Base-by-base conservation (phyloP, 2,797 vertebrate genomes). In the Mallotus villosus region DNA sequence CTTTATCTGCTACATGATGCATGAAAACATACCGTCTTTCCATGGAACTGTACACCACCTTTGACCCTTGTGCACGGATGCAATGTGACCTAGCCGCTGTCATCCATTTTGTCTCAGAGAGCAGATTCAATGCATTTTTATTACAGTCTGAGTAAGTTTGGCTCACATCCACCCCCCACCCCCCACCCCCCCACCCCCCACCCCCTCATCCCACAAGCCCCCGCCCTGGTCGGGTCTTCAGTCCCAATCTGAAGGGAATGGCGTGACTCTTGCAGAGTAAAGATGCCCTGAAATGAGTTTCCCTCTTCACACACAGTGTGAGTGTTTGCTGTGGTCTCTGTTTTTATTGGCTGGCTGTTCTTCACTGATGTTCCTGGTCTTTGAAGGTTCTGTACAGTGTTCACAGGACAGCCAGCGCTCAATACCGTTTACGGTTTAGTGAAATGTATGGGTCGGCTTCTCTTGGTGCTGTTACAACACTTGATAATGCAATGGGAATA, bases 51-150 rank as follows among this genome's bases (percentile, higher is more conserved):
- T 92, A 57, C 77, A 71, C 90, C 89, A 95, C 95, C 95, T 88
- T 81, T 90, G 94, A 96, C 95, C 95, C 92, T 81, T 81, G 81
- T 90, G 91, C 95, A 92, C 92, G 90, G 93, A 95, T 93, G 91
- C 95, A 96, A 94, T 95, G 96, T 97, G 96, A 97, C 96, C 97
- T 92, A 91, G 93, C 93, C 92, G 91, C 94, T 95, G 93, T 95
- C 96, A 95, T 95, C 93, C 88, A 95, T 95, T 96, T 94, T 82
- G 84, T 85, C 94, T 91, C 93, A 89, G 92, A 91, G 89, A 94
- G 94, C 92, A 95, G 95, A 97, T 95, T 96, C 96, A 93, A 98
- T 98, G 97, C 97, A 98, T 99, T 98, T 98, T 98, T 96, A 98
- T 97, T 95, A 94, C 92, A 91, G 90, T 89, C 85, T 91, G 90